Base-by-base conservation (phyloP, 1,140 invertebrate genomes). In the Idris sp. region DNA sequence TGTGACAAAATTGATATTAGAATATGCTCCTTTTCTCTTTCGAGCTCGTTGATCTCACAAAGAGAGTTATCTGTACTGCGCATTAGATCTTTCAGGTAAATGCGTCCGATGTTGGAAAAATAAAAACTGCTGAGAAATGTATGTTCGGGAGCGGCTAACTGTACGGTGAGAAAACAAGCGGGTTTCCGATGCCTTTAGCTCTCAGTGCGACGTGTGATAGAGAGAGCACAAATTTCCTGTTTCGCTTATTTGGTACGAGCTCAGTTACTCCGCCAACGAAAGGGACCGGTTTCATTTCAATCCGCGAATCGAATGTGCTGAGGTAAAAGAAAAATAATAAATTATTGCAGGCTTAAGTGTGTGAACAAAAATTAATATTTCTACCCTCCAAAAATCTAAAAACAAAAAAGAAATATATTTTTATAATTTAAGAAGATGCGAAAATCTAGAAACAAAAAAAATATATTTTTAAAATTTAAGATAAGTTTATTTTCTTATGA, bases 171-270 rank as follows among this genome's bases (percentile, higher is more conserved):
- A 69, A 69, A 69, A 59, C 54, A 54, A 48, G 46, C 65, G 44
- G 61, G 54, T n/a, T 65, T 65, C 54, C 54, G 46, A 51, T 69
- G 54, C 28, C 44, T 53, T 41, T 43, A 15, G 53, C 53, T n/a
- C n/a, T n/a, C n/a, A n/a, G n/a, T 33, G 53, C 36, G 44, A 59
- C 49, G 33, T 51, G 49, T 40, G 67, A 71, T 62, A 53, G 71
- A 74, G 71, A 65, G 71, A 68, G 59, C 65, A 35, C 30, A 49
- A 64, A 59, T 79, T 74, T 77, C 68, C 62, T 67, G 49, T 64
- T 72, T 76, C 64, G 65, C 43, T 69, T 67, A 54, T 54, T 71
- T 51, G 51, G 61, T 25, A 68, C 49, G n/a, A n/a, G 59, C 68
- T 49, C 58, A 49, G 71, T 58, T 56, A 65, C 49, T 61, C 35